Percentiles rank a stretch among this genome's conserved stretches.
Evolutionary conservation across 2,113 vertebrate genomes (phyloP).

Genomic region (Hylia prasina): DNA sequence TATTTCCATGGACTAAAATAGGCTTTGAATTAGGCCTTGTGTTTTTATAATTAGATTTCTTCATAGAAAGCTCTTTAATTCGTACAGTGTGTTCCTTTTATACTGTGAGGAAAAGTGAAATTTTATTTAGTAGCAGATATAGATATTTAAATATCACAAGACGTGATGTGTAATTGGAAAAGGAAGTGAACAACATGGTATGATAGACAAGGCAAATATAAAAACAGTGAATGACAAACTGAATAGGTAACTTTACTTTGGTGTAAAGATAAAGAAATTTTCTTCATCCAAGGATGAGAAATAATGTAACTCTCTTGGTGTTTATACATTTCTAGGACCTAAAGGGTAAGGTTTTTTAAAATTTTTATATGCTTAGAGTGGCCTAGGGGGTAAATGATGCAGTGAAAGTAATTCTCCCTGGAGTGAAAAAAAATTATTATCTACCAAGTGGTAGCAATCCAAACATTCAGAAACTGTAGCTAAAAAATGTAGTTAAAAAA

Average conservation of each 20-base stretch:
- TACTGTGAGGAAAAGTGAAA: not conserved
- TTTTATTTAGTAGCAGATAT: slow-evolving; percentile 5
- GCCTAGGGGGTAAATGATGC: not conserved
- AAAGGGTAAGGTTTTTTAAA: not conserved
- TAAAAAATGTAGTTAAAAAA: not conserved
- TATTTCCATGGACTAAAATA: slow-evolving; percentile 5
- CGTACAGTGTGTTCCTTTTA: slow-evolving; percentile 11
- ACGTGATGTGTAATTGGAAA: not conserved
- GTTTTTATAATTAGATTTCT: slow-evolving; percentile 54
- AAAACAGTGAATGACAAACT: not conserved
- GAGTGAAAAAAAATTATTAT: not conserved
- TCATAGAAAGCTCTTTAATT: slow-evolving; percentile 25
- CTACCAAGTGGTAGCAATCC: not conserved
- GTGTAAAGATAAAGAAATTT: not conserved
- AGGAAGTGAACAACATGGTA: not conserved
- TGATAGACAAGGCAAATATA: not conserved
- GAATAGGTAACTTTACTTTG: not conserved
- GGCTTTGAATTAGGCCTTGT: slow-evolving; percentile 35
- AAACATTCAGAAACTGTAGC: not conserved
- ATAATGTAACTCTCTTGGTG: not conserved
- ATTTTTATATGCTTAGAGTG: not conserved
- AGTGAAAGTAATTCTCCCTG: not conserved
- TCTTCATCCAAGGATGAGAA: not conserved
- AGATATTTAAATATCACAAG: not conserved
- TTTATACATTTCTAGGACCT: not conserved